Evolutionary conservation across 2,888 invertebrate species (phyloP).

Genomic region (Celastrina argiolus): DNA sequence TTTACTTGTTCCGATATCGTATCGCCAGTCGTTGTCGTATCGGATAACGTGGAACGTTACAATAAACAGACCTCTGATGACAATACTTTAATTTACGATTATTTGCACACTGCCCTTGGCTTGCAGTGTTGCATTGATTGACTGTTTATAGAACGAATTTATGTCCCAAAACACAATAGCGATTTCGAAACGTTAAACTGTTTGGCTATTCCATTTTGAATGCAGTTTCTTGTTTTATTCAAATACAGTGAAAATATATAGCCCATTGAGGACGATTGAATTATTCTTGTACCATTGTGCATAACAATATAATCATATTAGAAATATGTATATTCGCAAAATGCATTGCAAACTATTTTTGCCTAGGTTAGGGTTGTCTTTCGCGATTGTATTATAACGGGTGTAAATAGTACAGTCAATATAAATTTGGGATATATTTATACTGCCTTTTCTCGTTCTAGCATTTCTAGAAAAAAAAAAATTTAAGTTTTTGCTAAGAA

Average conservation of each 20-base stretch:
- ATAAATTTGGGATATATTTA: too few species aligned
- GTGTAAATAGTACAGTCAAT: too few species aligned
- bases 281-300: background rate
- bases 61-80: slow-evolving; percentile 42
- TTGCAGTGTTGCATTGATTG: slow-evolving; percentile 50
- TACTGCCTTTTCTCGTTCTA: too few species aligned
- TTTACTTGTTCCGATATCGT: background rate
- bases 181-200: slow-evolving; percentile 6
- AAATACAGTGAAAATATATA: background rate
- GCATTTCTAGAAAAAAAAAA: too few species aligned
- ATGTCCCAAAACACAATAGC: slow-evolving; percentile 15
- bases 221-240: background rate
- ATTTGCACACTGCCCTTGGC: slow-evolving; percentile 47
- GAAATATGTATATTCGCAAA: too few species aligned
- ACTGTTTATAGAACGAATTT: slow-evolving; percentile 48
- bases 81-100: slow-evolving; percentile 54
- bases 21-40: background rate
- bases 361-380: too few species aligned
- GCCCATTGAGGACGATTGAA: background rate
- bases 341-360: too few species aligned
- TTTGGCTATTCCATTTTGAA: background rate
- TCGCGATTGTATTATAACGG: too few species aligned
- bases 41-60: background rate
- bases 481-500: too few species aligned
- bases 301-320: too few species aligned